Base-by-base conservation (phyloP, 2,888 invertebrate genomes). In the Oscheius myriophilus region DNA sequence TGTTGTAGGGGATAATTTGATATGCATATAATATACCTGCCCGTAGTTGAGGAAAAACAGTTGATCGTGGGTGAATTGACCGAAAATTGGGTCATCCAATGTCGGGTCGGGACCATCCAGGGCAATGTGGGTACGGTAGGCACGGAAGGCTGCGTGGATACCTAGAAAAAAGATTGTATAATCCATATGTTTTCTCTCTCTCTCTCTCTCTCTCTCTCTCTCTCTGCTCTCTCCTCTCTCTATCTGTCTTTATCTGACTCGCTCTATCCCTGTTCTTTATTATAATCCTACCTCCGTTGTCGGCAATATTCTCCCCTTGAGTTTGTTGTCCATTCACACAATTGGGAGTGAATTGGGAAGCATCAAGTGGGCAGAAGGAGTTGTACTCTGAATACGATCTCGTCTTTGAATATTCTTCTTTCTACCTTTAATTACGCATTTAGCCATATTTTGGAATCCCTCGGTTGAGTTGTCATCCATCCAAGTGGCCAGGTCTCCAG, bases 241-340 rank as follows among this genome's bases (percentile, higher is more conserved):
- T n/a, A n/a, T n/a, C n/a, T n/a, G n/a, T n/a, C n/a, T n/a, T n/a
- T n/a, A n/a, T n/a, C n/a, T n/a, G n/a, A n/a, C n/a, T n/a, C n/a
- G n/a, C n/a, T n/a, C n/a, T n/a, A n/a, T n/a, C n/a, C n/a, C 7
- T 12, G 14, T 23, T 72, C 79, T 9, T 9, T 6, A 6, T 33
- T 33, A 33, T 9, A 33, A 9, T 6, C 3, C 4, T 33, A 74
- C 80, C 80, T 52, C 89, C 90, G 79, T 90, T 90, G 79, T 89
- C 90, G 4, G 90, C 90, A 69, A 90, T 90, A 78, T 90, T 90
- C 82, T 90, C 90, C 23, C 89, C 89, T 39, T 90, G 86, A 2
- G 90, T 90, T 45, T 86, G 86, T 1, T 85, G 80, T 0, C 90
- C 90, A 78, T 90, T 88, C 16, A 89, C 72, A 67, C 82, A 82